phyloP scores from a whole-genome alignment of 2,797 vertebrate genomes.

The Orientallactaga sibirica region DNA sequence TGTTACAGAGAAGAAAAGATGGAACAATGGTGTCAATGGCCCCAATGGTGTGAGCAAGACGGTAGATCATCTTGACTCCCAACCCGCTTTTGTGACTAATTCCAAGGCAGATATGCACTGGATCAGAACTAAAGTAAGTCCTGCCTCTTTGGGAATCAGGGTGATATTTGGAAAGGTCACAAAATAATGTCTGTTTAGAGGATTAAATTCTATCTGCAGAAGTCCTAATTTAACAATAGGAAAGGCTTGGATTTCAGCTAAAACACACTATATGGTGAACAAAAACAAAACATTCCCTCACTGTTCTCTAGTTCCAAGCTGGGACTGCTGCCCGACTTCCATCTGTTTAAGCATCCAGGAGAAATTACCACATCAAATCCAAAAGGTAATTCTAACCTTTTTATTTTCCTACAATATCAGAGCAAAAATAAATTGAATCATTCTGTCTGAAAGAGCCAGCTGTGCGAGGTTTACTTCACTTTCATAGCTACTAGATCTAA shows the following conservation, averaged over 20 bases:
- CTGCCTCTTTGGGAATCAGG: constrained; percentile 25
- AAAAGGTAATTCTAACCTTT: constrained; percentile 79
- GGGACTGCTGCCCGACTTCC: constrained; percentile 74
- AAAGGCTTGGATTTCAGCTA: constrained; percentile 65
- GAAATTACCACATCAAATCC: constrained; percentile 73
- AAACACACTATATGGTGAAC: constrained; percentile 40
- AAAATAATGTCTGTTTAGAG: constrained; percentile 52
- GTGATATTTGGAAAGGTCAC: constrained; percentile 20
- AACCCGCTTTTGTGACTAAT: not conserved
- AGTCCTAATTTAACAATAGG: constrained; percentile 60
- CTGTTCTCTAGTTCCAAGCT: constrained; percentile 68
- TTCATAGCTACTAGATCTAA: constrained; percentile 76
- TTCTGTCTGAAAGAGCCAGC: constrained; percentile 71
- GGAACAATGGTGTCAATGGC: not conserved
- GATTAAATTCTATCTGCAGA: constrained; percentile 66
- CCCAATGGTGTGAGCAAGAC: not conserved
- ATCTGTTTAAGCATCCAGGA: constrained; percentile 82
- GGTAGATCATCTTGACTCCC: not conserved
- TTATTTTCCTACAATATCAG: constrained; percentile 69
- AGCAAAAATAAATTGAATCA: constrained; percentile 82
- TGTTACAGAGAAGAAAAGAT: not conserved
- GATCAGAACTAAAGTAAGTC: constrained; percentile 40
- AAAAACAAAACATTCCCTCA: constrained; percentile 56
- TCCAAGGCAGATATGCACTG: not conserved
- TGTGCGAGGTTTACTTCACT: constrained; percentile 71